These are phyloP conservation scores for Spatulosminthurus flaviceps DNA, from an alignment of 2,888 invertebrate species.

Conservation along the genomic window DNA sequence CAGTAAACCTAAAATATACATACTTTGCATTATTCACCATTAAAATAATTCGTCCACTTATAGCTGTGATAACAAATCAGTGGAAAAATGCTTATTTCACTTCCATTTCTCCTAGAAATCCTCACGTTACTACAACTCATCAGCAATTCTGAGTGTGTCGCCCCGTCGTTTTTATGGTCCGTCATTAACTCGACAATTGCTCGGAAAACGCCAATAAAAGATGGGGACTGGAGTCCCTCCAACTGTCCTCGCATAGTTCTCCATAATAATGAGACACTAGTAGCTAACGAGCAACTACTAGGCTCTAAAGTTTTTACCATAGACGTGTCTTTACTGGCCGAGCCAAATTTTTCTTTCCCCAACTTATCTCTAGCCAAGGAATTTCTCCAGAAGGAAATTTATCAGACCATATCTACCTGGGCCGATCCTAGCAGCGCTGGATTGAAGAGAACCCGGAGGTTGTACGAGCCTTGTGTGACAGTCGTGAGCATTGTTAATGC, in stretches of 20 bases:
- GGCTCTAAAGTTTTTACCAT: slow-evolving; percentile 6
- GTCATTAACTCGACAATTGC: slow-evolving; percentile 54
- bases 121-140: neutral
- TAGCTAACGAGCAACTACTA: slow-evolving; percentile 28
- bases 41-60: no score
- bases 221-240: slow-evolving; percentile 35
- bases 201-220: slow-evolving; percentile 46
- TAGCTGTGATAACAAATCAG: no score
- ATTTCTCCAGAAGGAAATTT: slow-evolving; percentile 20
- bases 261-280: slow-evolving; percentile 48
- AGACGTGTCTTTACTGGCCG: neutral
- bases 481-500: slow-evolving; percentile 56
- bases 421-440: neutral
- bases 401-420: neutral
- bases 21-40: no score
- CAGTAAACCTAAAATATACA: no score
- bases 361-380: neutral
- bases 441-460: neutral
- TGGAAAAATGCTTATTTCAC: neutral
- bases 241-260: slow-evolving; percentile 53
- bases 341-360: slow-evolving; percentile 24
- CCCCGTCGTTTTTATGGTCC: slow-evolving; percentile 52
- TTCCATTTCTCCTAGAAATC: neutral
- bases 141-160: neutral
- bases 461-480: slow-evolving; percentile 54